Evolutionary conservation across 2,797 vertebrate species (phyloP).

Genomic region (Nyctibius grandis): DNA sequence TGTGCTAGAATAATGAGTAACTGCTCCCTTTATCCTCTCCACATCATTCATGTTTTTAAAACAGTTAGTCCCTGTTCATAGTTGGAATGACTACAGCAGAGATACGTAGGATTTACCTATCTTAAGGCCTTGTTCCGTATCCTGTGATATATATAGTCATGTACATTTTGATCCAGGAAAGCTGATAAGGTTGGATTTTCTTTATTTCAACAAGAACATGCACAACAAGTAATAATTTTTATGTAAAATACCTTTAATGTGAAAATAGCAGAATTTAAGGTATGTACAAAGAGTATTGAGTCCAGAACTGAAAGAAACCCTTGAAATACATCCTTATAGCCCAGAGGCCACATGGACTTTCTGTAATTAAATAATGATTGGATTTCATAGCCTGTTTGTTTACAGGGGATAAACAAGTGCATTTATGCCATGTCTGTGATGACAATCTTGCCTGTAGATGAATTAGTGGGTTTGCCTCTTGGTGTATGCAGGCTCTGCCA

Average conservation of each 20-base stretch:
- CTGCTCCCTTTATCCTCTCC: background rate
- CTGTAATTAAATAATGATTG: background rate
- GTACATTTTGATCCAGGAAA: background rate
- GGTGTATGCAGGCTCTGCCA: background rate
- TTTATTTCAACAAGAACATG: background rate
- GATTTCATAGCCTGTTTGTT: slow-evolving; percentile 1
- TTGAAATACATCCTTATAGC: background rate
- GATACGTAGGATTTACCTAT: background rate
- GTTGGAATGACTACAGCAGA: background rate
- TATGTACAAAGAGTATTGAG: background rate
- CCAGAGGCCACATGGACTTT: background rate
- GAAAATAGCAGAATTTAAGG: background rate
- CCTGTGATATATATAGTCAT: background rate
- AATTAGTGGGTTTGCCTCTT: background rate
- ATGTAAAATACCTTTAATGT: background rate
- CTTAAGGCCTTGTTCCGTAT: background rate
- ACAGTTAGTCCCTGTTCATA: background rate
- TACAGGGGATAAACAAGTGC: background rate
- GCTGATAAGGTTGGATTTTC: background rate
- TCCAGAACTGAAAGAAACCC: background rate
- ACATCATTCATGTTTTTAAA: background rate
- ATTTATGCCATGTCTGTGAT: background rate
- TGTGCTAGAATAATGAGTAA: background rate
- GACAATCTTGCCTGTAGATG: background rate
- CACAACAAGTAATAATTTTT: background rate